Evolutionary conservation across 1,140 invertebrate genomes (phyloP), one percentile per base, ranked within the genome.

Genomic region (Halictus rubicundus): DNA sequence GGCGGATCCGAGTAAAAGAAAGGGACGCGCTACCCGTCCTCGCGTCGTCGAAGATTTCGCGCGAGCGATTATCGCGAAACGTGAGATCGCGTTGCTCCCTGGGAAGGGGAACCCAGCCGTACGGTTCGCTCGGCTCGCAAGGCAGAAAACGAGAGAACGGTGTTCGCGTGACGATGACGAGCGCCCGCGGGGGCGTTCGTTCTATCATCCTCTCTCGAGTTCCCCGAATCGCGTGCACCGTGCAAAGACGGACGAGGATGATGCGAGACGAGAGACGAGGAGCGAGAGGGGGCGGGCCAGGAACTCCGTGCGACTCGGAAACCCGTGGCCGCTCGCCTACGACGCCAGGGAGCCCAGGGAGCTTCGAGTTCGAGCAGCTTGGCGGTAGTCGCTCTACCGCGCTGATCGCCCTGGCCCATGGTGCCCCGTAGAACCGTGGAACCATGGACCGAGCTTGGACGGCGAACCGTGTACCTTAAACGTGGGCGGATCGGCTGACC

Each of bases 181-280:
- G 91, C 90, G 91, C 91, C 91, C 91, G 91, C 91, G 91, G 90
- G 91, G 90, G 90, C 85, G 91, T 86, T 82, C 82, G 80, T 74
- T 82, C 64, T n/a, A 66, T 49, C 19, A 66, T 49, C 19, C 64
- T 66, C 64, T 46, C 74, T 80, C 72, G 68, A 77, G 78, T 84
- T 82, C 68, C 23, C 75, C 60, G 68, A 73, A 87, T 84, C 91
- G 90, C 90, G 90, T 90, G 91, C 83, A 84, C 75, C 84, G 76
- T 78, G 27, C 60, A 32, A 27, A 61, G 14, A 32, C 27, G 25
- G 12, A 14, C 25, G 23, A 46, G 10, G 12, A 46, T 12, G 42
- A 32, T 32, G 32, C 3, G 32, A 32, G 32, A 32, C 42, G 42
- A 12, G 42, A 46, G 12, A 19, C 49, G 49, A 16, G 46, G 14